Evolutionary conservation across 2,113 vertebrate species (phyloP), one percentile per base, ranked within the genome.

Genomic region (Passer domesticus): DNA sequence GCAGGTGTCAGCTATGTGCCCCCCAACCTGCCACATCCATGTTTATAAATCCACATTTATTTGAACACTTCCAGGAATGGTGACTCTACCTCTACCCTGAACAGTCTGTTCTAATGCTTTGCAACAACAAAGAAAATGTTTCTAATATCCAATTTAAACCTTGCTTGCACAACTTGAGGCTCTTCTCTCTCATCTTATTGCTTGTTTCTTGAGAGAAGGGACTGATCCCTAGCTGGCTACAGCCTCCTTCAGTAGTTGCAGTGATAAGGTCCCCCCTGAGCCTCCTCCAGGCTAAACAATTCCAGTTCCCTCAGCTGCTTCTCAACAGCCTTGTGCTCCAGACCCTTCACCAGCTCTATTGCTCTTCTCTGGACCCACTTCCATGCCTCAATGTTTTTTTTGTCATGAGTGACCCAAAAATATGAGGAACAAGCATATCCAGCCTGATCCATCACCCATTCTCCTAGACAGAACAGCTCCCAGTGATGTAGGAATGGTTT

Each of bases 1-100:
- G 27, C 30, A 59, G 50, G 28, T 70, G 31, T 23, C 3, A 5
- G 33, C 37, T 27, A 0, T 7, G 27, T 21, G n/a, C 53, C 14
- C 43, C 39, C 15, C 22, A 64, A 0, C 27, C 31, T 72, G 37
- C 10, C 37, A 37, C 10, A 59, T 70, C 17, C 0, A 0, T n/a
- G 39, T 47, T 69, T 52, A 27, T 72, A 62, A 80, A 63, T 23
- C 18, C 63, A 43, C 21, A 15, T 55, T 35, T 63, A 28, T 56
- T 49, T 77, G 21, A 77, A 20, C 25, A 56, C 35, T 63, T 70
- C 22, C 64, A 44, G 56, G 64, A 70, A 70, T 37, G 13, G 31
- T 37, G 49, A 63, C 21, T 56, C 35, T 19, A 33, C 31, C 70
- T 23, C 35, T 83, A 62, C 12, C 56, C 43, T 28, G 13, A 50